Evolutionary conservation across 2,888 invertebrate genomes (phyloP).

Genomic region (Caprella mutica): DNA sequence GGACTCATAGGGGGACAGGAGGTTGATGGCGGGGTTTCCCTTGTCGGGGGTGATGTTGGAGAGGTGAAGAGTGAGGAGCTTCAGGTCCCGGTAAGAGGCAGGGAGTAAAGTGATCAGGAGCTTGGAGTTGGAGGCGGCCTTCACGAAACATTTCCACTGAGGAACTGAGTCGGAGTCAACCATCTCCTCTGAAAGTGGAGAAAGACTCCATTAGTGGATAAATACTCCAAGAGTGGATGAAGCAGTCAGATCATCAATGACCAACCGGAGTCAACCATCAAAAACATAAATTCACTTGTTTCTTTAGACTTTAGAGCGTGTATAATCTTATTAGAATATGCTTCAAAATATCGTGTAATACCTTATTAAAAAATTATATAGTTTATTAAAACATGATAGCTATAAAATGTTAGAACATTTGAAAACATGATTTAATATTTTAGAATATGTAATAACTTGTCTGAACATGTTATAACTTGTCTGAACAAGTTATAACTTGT

Average conservation of each 20-base stretch:
- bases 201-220: background rate
- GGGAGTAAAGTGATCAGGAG: slow-evolving; percentile 56
- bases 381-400: background rate
- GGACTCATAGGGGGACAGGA: slow-evolving; percentile 3
- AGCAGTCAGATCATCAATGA: too few relatives aligned
- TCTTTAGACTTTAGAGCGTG: too few relatives aligned
- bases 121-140: slow-evolving; percentile 51
- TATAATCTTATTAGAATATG: too few relatives aligned
- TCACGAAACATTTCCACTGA: slow-evolving; percentile 57
- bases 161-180: slow-evolving; percentile 29
- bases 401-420: background rate
- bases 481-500: too few relatives aligned
- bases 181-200: background rate
- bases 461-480: too few relatives aligned
- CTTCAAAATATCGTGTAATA: too few relatives aligned
- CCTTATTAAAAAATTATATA: too few relatives aligned
- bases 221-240: too few relatives aligned
- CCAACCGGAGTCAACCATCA: too few relatives aligned
- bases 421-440: too few relatives aligned
- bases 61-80: slow-evolving; percentile 19
- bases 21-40: slow-evolving; percentile 15
- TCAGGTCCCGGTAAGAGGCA: slow-evolving; percentile 47
- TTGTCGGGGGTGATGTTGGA: slow-evolving; percentile 16
- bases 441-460: too few relatives aligned
- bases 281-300: too few relatives aligned